These are phyloP conservation scores for Drosophila aff. DNA, from an alignment of 1,140 invertebrate genomes.

Conservation along the genomic window DNA sequence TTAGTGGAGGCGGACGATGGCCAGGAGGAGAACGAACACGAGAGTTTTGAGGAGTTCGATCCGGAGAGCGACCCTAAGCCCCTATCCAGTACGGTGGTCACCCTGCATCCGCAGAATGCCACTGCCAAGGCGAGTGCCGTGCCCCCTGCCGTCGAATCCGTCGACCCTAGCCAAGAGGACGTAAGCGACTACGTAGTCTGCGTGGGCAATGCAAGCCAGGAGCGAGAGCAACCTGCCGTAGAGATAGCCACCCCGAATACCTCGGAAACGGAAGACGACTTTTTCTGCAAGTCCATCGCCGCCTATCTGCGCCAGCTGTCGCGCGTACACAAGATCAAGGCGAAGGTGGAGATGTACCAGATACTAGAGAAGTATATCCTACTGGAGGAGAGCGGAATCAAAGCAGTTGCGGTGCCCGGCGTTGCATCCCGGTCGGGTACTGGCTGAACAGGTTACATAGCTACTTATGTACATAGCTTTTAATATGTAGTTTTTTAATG, in stretches of 20 bases:
- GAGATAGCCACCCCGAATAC: background rate
- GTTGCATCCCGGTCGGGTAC: slow-evolving; percentile 7
- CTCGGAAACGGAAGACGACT: slow-evolving; percentile 74
- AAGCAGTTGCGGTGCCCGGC: slow-evolving; percentile 7
- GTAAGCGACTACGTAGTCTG: slow-evolving; percentile 59
- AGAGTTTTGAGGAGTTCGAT: slow-evolving; percentile 55
- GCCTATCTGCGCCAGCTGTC: slow-evolving; percentile 72
- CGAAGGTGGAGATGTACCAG: slow-evolving; percentile 83
- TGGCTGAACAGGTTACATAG: slow-evolving; percentile 48
- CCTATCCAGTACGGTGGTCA: slow-evolving; percentile 40
- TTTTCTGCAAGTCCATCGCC: slow-evolving; percentile 77
- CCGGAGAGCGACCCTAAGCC: slow-evolving; percentile 34
- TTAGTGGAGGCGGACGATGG: slow-evolving; percentile 68
- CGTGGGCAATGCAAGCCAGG: slow-evolving; percentile 32
- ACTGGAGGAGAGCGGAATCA: slow-evolving; percentile 59
- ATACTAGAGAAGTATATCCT: slow-evolving; percentile 80
- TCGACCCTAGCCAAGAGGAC: slow-evolving; percentile 40
- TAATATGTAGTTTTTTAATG: slow-evolving; percentile 78
- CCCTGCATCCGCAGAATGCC: slow-evolving; percentile 30
- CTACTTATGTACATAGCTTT: slow-evolving; percentile 66
- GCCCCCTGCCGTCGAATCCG: slow-evolving; percentile 3
- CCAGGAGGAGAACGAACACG: slow-evolving; percentile 45
- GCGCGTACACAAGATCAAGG: slow-evolving; percentile 78
- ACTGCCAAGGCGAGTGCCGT: slow-evolving; percentile 5
- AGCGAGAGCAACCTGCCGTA: slow-evolving; percentile 3